Percentiles rank a stretch among this genome's conserved stretches.
phyloP scores from a whole-genome alignment of 2,113 vertebrate species.

The Collichthys lucidus region DNA sequence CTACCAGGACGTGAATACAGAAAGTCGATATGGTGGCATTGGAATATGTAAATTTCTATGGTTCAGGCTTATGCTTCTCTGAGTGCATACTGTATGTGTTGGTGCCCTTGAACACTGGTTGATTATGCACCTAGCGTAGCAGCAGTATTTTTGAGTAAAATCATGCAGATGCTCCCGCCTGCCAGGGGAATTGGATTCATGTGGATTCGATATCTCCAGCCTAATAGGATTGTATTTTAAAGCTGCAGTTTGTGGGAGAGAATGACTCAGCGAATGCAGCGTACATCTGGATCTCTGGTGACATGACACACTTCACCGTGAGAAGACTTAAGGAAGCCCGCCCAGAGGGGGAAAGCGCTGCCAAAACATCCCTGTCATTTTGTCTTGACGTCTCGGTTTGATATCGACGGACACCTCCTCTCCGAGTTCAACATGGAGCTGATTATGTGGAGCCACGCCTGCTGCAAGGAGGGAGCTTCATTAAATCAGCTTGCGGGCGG shows the following conservation, averaged over 20 bases:
- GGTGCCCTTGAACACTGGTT: not conserved
- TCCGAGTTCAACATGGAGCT: constrained; percentile 25
- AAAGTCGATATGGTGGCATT: not conserved
- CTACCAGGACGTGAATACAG: not conserved
- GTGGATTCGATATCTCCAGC: not conserved
- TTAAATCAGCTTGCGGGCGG: constrained; percentile 62
- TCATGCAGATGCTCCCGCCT: not conserved
- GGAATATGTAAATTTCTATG: not conserved
- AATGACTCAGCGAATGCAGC: constrained; percentile 1
- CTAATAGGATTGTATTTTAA: not conserved
- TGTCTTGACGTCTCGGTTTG: constrained; percentile 11
- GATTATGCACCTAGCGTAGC: not conserved
- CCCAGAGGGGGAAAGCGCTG: not conserved
- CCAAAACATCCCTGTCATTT: constrained; percentile 17
- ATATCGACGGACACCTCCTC: constrained; percentile 1
- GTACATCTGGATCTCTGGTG: not conserved
- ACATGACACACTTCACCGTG: constrained; percentile 16
- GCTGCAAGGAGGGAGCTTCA: constrained; percentile 47
- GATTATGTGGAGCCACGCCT: constrained; percentile 58
- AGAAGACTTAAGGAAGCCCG: not conserved
- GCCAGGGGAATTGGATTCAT: not conserved
- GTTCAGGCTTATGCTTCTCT: not conserved
- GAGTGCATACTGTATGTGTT: not conserved
- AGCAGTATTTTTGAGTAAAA: not conserved
- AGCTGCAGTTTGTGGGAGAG: not conserved